phyloP scores from a whole-genome alignment of 2,888 invertebrate genomes.

The Rugalucina vietnamica region DNA sequence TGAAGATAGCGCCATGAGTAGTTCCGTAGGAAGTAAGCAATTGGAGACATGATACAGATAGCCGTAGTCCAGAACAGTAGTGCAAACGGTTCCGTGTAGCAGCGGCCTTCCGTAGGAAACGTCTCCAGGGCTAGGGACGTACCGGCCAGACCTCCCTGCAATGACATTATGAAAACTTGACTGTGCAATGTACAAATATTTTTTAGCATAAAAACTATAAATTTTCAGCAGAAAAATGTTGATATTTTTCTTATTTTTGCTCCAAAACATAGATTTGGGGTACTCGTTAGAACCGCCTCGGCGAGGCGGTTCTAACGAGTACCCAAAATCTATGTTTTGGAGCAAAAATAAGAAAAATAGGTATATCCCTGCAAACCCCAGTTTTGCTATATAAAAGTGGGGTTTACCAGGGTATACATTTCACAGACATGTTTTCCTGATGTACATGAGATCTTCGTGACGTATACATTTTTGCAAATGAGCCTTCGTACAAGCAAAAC shows the following conservation, averaged over 20 bases:
- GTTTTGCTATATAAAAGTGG: too few species aligned
- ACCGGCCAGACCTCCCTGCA: slow-evolving; percentile 59
- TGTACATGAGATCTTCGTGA: too few species aligned
- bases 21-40: background rate
- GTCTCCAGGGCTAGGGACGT: slow-evolving; percentile 53
- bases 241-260: background rate
- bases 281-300: background rate
- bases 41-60: background rate
- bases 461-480: too few species aligned
- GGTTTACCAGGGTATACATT: too few species aligned
- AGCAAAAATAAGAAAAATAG: too few species aligned
- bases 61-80: slow-evolving; percentile 54
- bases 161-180: background rate
- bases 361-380: too few species aligned
- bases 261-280: background rate
- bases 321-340: too few species aligned
- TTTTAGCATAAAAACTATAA: background rate
- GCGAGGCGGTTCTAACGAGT: background rate
- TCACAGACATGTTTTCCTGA: too few species aligned
- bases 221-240: background rate
- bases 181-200: background rate
- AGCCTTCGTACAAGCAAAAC: too few species aligned
- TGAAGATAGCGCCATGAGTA: slow-evolving; percentile 1
- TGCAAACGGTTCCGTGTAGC: slow-evolving; percentile 41
- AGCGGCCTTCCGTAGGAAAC: slow-evolving; percentile 55